phyloP scores from a whole-genome alignment of 2,113 vertebrate species.

The Alectura lathami region DNA sequence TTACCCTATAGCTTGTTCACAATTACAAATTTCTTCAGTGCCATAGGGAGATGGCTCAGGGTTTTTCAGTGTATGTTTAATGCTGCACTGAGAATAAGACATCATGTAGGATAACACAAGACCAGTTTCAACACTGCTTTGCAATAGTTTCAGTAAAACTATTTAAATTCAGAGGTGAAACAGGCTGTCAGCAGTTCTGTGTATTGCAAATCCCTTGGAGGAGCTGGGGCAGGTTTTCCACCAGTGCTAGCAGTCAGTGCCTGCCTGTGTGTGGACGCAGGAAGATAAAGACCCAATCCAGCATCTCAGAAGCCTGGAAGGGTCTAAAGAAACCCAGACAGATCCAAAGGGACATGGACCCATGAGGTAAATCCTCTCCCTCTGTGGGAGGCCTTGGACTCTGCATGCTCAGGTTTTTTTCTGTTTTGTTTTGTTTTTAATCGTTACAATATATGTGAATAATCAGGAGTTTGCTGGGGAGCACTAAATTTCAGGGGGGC shows the following conservation, averaged over 20 bases:
- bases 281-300: not conserved
- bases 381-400: not conserved
- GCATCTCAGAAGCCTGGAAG: not conserved
- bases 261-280: not conserved
- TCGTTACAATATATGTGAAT: not conserved
- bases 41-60: not conserved
- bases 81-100: not conserved
- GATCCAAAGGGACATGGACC: too few relatives aligned
- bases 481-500: not conserved
- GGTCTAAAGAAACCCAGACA: not conserved
- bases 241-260: not conserved
- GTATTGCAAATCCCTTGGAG: not conserved
- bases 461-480: not conserved
- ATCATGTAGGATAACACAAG: not conserved
- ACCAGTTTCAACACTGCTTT: not conserved
- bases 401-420: not conserved
- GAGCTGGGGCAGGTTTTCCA: not conserved
- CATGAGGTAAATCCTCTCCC: fast-evolving
- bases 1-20: not conserved
- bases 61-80: not conserved
- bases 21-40: not conserved
- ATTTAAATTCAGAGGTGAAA: not conserved
- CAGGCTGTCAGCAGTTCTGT: not conserved
- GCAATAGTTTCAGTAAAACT: not conserved
- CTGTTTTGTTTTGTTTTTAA: not conserved